These are phyloP conservation scores for Hemicentrotus pulcherrimus DNA, from an alignment of 35 echinoderm and acorn worm species.

Conservation along the genomic window DNA sequence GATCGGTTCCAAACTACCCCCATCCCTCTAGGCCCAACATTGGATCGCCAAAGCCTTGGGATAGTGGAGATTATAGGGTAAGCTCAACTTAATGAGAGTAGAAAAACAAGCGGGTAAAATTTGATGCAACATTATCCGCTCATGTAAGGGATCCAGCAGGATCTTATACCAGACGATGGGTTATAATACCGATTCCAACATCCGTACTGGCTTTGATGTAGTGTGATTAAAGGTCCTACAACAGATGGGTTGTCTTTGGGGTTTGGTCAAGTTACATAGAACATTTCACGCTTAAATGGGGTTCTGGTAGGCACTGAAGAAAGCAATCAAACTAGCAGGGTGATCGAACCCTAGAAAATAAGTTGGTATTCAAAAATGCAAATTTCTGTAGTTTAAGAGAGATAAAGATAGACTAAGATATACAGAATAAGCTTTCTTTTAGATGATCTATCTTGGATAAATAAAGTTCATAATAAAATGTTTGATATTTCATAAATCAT, in stretches of 20 bases:
- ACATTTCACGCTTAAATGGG: not conserved
- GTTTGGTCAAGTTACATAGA: not conserved
- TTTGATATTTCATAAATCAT: too few relatives aligned
- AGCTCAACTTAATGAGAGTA: constrained; percentile 43
- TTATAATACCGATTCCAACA: constrained; percentile 33
- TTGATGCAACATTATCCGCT: constrained; percentile 31
- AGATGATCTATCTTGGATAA: too few relatives aligned
- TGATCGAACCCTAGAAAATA: not conserved
- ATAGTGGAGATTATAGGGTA: constrained; percentile 40
- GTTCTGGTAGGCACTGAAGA: not conserved
- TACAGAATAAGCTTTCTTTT: too few relatives aligned
- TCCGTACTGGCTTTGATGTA: not conserved
- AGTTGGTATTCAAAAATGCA: too few relatives aligned
- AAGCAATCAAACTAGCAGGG: not conserved
- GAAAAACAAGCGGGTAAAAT: constrained; percentile 50
- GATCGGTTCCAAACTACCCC: constrained; percentile 28
- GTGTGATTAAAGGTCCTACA: constrained; percentile 41
- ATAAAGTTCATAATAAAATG: too few relatives aligned
- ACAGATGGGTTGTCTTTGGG: constrained; percentile 8
- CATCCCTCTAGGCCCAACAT: not conserved
- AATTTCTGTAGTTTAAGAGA: too few relatives aligned
- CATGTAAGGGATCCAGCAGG: constrained; percentile 16
- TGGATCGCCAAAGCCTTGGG: not conserved
- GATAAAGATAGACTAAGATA: too few relatives aligned
- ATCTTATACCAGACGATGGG: constrained; percentile 31